phyloP scores from a whole-genome alignment of 2,797 vertebrate species.

The Rhynchotus rufescens region DNA sequence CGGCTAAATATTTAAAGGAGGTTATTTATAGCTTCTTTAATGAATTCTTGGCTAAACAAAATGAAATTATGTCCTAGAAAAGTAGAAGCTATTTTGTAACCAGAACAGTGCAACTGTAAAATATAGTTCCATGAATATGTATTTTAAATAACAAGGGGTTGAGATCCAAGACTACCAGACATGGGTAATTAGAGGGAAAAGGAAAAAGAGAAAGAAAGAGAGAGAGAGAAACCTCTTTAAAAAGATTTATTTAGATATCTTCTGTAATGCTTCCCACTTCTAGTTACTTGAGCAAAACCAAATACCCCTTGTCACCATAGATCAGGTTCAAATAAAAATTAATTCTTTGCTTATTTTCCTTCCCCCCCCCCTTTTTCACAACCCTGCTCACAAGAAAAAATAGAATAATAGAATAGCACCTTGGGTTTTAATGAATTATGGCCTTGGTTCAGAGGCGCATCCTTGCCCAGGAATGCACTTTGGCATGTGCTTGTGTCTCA shows the following conservation, averaged over 20 bases:
- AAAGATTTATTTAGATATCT: conserved; percentile 70
- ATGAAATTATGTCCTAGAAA: conserved; percentile 84
- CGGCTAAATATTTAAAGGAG: conserved; percentile 82
- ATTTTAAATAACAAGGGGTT: conserved; percentile 78
- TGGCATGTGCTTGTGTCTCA: conserved; percentile 50
- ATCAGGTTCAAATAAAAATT: conserved; percentile 68
- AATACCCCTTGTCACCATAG: conserved; percentile 62
- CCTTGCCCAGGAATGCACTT: conserved; percentile 66
- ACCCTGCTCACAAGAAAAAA: conserved; percentile 16
- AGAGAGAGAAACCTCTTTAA: conserved; percentile 42
- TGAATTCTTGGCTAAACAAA: conserved; percentile 85
- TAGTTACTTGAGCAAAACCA: conserved; percentile 64
- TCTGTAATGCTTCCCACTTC: conserved; percentile 63
- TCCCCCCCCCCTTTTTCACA: neutral
- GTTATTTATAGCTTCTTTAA: conserved; percentile 84
- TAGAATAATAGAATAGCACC: conserved; percentile 49
- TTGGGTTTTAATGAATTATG: conserved; percentile 65
- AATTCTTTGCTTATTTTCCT: conserved; percentile 62
- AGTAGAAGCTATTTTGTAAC: conserved; percentile 82
- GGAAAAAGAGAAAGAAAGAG: conserved; percentile 12
- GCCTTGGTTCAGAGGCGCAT: conserved; percentile 63
- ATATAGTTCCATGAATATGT: conserved; percentile 80
- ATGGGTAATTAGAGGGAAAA: conserved; percentile 71
- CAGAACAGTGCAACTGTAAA: conserved; percentile 80
- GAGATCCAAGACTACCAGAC: conserved; percentile 70